Percentiles rank a stretch among this genome's conserved stretches.
These are phyloP conservation scores for Leptopterna dolabrata DNA, from an alignment of 2,888 invertebrate genomes.

Conservation along the genomic window DNA sequence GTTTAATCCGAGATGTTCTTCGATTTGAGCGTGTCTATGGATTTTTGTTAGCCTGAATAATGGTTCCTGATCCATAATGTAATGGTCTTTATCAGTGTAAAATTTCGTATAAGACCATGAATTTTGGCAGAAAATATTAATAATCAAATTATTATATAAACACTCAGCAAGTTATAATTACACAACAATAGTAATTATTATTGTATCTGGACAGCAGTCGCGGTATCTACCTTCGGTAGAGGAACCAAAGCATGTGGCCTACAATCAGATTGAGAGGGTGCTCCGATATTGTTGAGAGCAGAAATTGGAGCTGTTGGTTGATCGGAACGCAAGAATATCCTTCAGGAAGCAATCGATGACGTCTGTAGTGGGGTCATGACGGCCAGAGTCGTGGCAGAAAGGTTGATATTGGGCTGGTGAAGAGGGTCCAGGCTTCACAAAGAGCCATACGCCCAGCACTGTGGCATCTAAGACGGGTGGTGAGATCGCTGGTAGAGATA, in stretches of 20 bases:
- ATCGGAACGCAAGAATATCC: neutral
- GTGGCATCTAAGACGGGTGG: neutral
- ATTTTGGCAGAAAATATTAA: no score
- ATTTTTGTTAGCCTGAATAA: no score
- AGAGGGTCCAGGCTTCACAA: neutral
- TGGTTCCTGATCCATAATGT: no score
- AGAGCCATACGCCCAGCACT: neutral
- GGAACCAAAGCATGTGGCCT: neutral
- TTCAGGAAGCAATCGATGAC: neutral
- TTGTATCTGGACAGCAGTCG: no score
- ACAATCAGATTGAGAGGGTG: neutral
- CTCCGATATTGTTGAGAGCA: neutral
- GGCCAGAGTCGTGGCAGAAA: neutral
- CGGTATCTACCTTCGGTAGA: no score
- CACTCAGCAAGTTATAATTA: no score
- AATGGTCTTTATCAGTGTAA: no score
- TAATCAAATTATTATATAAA: no score
- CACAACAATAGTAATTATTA: no score
- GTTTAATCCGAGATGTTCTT: no score
- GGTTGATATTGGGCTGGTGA: conserved; percentile 3
- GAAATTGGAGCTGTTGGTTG: neutral
- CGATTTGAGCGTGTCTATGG: no score
- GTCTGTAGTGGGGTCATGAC: neutral
- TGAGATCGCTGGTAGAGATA: neutral
- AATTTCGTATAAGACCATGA: no score